Percentiles rank a stretch among this genome's conserved stretches.
Evolutionary conservation across 1,140 invertebrate genomes (phyloP).

Genomic region (Drosophila hydei): DNA sequence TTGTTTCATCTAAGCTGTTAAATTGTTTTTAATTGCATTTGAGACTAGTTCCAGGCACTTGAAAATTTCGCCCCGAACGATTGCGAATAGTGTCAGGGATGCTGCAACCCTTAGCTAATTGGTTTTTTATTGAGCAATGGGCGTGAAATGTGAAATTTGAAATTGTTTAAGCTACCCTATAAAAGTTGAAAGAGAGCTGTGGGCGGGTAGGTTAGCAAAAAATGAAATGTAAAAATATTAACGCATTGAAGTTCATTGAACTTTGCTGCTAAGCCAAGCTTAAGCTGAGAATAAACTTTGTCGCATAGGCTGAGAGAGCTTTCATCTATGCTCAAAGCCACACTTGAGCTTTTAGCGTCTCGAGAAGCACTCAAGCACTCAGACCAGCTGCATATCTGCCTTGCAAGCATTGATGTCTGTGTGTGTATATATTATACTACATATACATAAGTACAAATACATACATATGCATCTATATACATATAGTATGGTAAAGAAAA

Average conservation of each 20-base stretch:
- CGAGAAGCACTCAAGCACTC: constrained; percentile 56
- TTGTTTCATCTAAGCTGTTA: constrained; percentile 68
- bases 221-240: neutral
- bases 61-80: constrained; percentile 38
- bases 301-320: constrained; percentile 31
- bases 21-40: constrained; percentile 77
- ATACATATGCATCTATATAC: neutral
- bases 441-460: constrained; percentile 22
- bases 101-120: constrained; percentile 66
- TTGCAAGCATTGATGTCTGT: constrained; percentile 20
- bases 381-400: constrained; percentile 5
- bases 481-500: constrained; percentile 39
- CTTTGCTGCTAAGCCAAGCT: constrained; percentile 38
- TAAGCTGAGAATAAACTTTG: constrained; percentile 18
- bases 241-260: constrained; percentile 57
- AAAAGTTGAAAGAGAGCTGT: constrained; percentile 30
- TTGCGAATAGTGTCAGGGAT: constrained; percentile 14
- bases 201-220: constrained; percentile 29
- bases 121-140: constrained; percentile 32
- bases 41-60: constrained; percentile 61
- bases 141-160: constrained; percentile 62
- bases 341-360: constrained; percentile 62
- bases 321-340: constrained; percentile 36
- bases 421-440: neutral
- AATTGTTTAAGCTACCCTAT: neutral